Conservation (phyloP, 2,888 invertebrate genomes). For the Heliconius aoede region DNA sequence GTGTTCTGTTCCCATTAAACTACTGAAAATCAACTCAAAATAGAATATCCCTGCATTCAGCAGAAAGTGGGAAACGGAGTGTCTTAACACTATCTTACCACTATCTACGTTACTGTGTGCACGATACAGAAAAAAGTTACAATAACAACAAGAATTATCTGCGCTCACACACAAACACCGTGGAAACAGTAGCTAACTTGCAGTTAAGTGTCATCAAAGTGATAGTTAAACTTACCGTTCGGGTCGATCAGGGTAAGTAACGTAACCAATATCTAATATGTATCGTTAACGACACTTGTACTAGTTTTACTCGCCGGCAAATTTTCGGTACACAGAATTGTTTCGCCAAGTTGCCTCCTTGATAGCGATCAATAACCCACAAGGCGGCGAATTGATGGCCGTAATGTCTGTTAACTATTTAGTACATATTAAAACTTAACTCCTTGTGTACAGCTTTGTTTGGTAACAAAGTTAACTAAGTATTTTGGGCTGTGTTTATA, state of each 20-base stretch:
- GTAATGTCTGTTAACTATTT: constrained; percentile 38
- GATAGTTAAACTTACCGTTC: constrained; percentile 67
- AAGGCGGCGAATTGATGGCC: constrained; percentile 42
- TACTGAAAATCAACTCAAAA: no score
- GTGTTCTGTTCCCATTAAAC: not conserved
- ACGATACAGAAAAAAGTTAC: not conserved
- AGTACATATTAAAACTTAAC: constrained; percentile 32
- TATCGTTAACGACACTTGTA: constrained; percentile 77
- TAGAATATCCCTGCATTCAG: no score
- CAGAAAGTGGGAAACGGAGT: no score
- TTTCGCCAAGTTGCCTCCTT: constrained; percentile 62
- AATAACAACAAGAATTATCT: not conserved
- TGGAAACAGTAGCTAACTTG: constrained; percentile 35
- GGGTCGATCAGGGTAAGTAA: constrained; percentile 73
- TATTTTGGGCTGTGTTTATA: not conserved
- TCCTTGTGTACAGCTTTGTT: not conserved
- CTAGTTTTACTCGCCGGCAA: constrained; percentile 64
- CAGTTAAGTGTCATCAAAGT: constrained; percentile 60
- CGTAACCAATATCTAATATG: constrained; percentile 78
- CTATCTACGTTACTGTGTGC: not conserved
- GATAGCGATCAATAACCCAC: constrained; percentile 65
- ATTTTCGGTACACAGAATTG: constrained; percentile 68
- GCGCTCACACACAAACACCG: constrained; percentile 1
- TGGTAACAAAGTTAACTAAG: not conserved
- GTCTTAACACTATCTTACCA: no score